These are phyloP conservation scores for Muntiacus muntjak DNA, from an alignment of 2,113 vertebrate species.

Conservation along the genomic window DNA sequence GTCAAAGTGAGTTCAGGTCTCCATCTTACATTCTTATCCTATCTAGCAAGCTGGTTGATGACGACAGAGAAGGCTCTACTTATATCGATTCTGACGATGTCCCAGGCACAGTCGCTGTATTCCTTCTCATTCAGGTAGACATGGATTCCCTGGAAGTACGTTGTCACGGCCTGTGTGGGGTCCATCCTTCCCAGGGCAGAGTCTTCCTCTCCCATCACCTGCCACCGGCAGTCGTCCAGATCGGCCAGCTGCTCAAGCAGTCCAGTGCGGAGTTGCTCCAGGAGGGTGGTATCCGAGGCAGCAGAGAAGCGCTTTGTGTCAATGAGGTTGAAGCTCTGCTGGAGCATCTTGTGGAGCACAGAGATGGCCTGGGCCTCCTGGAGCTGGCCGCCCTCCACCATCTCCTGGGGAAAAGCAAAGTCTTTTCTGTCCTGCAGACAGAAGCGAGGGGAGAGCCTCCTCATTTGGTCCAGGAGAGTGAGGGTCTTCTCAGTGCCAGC, in stretches of 20 bases:
- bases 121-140: background rate
- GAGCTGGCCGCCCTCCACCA: background rate
- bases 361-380: background rate
- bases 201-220: background rate
- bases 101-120: background rate
- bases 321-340: background rate
- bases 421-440: too few relatives aligned
- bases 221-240: background rate
- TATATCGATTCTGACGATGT: background rate
- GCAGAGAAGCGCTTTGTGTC: too few relatives aligned
- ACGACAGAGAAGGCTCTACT: background rate
- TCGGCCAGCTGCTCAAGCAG: background rate
- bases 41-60: background rate
- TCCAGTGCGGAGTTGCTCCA: background rate
- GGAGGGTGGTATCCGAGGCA: background rate
- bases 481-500: background rate
- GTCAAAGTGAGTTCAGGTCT: too few relatives aligned
- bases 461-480: background rate
- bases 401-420: background rate
- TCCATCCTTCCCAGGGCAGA: background rate
- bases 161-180: rapidly evolving
- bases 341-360: background rate
- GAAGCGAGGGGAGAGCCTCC: background rate
- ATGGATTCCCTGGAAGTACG: background rate
- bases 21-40: background rate